Conservation (phyloP, 2,888 invertebrate species). For the Liodrosophila aerea region DNA sequence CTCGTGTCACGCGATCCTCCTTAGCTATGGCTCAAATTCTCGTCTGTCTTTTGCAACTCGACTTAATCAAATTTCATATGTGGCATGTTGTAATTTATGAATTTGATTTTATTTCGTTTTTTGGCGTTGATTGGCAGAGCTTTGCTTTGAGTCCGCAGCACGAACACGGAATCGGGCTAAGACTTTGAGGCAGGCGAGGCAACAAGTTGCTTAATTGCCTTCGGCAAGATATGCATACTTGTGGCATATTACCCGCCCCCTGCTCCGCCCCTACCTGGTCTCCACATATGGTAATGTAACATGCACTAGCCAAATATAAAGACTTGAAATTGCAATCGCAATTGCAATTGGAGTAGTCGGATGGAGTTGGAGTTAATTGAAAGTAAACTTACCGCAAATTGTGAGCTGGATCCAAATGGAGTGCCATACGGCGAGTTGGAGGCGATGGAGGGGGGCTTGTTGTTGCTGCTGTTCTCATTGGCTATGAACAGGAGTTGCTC, state of each 20-base stretch:
- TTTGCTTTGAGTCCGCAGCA: conserved; percentile 43
- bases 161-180: conserved; percentile 3
- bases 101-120: conserved; percentile 62
- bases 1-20: conserved; percentile 39
- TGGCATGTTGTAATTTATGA: conserved; percentile 65
- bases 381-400: conserved; percentile 60
- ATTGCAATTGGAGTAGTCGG: conserved; percentile 3
- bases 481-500: conserved; percentile 80
- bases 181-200: conserved; percentile 2
- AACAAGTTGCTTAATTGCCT: conserved; percentile 62
- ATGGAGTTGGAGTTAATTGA: conserved; percentile 16
- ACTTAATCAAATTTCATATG: conserved; percentile 50
- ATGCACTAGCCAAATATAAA: conserved; percentile 31
- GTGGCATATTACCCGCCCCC: conserved; percentile 15
- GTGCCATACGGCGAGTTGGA: conserved; percentile 49
- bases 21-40: conserved; percentile 13
- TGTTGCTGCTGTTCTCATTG: conserved; percentile 59
- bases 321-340: conserved; percentile 1
- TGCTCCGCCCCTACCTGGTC: conserved; percentile 5
- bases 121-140: conserved; percentile 61
- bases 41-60: conserved; percentile 31
- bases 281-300: conserved; percentile 39
- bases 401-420: conserved; percentile 66
- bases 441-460: conserved; percentile 42
- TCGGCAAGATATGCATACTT: conserved; percentile 25